These are phyloP conservation scores for Aelia acuminata DNA, from an alignment of 2,888 invertebrate genomes.

Conservation along the genomic window DNA sequence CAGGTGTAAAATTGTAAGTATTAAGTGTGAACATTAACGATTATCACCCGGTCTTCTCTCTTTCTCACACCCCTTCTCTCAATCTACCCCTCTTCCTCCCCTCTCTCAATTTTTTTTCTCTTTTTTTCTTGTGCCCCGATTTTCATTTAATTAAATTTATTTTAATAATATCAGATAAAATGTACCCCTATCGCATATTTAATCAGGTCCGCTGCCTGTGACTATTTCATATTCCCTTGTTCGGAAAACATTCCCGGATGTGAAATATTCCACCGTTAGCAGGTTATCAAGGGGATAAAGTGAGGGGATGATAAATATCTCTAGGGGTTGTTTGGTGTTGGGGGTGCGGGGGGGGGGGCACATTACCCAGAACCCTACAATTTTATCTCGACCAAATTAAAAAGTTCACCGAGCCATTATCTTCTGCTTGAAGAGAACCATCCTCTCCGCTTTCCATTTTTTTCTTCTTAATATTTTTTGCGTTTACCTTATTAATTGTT, in stretches of 20 bases:
- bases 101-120: too few relatives aligned
- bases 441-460: not conserved
- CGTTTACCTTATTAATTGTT: not conserved
- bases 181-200: not conserved
- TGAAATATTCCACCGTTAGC: not conserved
- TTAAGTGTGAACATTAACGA: too few relatives aligned
- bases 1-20: too few relatives aligned
- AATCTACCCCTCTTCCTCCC: too few relatives aligned
- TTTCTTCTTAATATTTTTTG: not conserved
- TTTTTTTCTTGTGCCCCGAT: too few relatives aligned
- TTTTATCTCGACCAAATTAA: slow-evolving; percentile 11
- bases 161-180: not conserved
- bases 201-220: not conserved
- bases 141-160: not conserved
- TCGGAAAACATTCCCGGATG: not conserved
- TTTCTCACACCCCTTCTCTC: too few relatives aligned
- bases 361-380: not conserved
- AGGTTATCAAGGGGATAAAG: not conserved
- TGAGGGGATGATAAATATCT: not conserved
- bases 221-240: not conserved
- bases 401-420: not conserved
- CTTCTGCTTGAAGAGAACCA: not conserved
- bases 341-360: too few relatives aligned
- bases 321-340: too few relatives aligned
- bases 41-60: too few relatives aligned